phyloP scores from a whole-genome alignment of 2,888 invertebrate genomes.

The Xylocampa areola region DNA sequence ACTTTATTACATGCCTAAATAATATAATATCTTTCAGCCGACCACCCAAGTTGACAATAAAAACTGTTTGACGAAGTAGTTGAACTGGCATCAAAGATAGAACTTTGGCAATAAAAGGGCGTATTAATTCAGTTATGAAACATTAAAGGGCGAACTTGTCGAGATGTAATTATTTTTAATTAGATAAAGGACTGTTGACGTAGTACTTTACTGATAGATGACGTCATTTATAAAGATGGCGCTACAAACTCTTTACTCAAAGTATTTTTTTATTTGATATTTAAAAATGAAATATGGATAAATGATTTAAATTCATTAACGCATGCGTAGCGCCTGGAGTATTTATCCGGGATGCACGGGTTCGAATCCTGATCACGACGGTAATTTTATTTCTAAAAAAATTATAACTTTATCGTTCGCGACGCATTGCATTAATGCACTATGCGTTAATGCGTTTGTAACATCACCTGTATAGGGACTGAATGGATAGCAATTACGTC shows the following conservation, averaged over 20 bases:
- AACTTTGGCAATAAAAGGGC: constrained; percentile 58
- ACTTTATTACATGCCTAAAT: constrained; percentile 22
- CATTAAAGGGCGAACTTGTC: constrained; percentile 29
- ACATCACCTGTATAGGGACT: no score
- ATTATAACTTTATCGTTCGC: no score
- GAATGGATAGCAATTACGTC: no score
- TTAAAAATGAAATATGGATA: no score
- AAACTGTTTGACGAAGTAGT: constrained; percentile 31
- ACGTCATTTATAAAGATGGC: constrained; percentile 11
- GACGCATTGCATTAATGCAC: no score
- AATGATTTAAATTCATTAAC: no score
- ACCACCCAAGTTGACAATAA: constrained; percentile 39
- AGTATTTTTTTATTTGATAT: no score
- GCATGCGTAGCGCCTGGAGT: no score
- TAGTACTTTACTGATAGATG: constrained; percentile 4
- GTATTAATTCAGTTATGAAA: constrained; percentile 54
- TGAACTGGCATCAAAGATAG: constrained; percentile 39
- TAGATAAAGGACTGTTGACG: constrained; percentile 8
- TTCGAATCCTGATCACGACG: no score
- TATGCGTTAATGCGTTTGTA: no score
- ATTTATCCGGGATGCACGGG: no score
- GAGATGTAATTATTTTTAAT: constrained; percentile 48
- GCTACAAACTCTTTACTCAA: neutral
- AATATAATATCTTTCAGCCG: constrained; percentile 33
- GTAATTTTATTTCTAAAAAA: no score